Base-by-base conservation (phyloP, 2,797 vertebrate species). In the Bovichtus variegatus region DNA sequence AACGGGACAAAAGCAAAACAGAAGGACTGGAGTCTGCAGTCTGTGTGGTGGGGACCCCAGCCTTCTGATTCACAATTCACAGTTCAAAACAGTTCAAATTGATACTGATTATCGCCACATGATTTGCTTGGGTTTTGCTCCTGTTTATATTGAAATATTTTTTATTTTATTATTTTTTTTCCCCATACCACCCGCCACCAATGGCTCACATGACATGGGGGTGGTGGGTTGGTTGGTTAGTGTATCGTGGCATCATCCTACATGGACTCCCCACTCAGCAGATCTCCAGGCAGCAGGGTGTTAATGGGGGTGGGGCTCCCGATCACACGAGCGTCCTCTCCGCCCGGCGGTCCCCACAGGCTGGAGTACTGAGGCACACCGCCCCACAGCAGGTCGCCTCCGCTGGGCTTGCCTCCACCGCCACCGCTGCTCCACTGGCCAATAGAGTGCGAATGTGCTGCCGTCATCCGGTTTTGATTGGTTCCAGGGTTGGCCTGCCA, bases 211-310 rank as follows among this genome's bases (percentile, higher is more conserved):
- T 76, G 63, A 77, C 76, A 55, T 21, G 79, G 80, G 62, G 34
- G 64, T 23, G 50, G 66, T 57, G 13, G 68, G 60, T 73, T 58
- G 74, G 74, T 74, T 54, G 74, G 68, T 84, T 74, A 75, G 83
- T 87, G 80, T 82, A 2, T 50, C 19, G 84, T 83, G 85, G 87
- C 80, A 2, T 72, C 72, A 57, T 91, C 93, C 96, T 97, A 98
- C 92, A 99, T 96, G 94, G 97, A 97, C 92, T 99, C 98, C 75
- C 98, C 98, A 2, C 97, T 98, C 86, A 99, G 96, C 87, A 99
- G 96, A 90, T 99, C 98, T 84, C 97, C 97, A 0, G 98, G 98
- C 80, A 99, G 96, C 89, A 99, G 95, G 50, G 97, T 99, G 93
- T 97, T 98, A 58, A 98, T 96, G 34, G 96, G 95, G 34, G 97